Percentiles rank a stretch among this genome's conserved stretches.
phyloP scores from a whole-genome alignment of 2,797 vertebrate genomes.

The Vespertilio murinus region DNA sequence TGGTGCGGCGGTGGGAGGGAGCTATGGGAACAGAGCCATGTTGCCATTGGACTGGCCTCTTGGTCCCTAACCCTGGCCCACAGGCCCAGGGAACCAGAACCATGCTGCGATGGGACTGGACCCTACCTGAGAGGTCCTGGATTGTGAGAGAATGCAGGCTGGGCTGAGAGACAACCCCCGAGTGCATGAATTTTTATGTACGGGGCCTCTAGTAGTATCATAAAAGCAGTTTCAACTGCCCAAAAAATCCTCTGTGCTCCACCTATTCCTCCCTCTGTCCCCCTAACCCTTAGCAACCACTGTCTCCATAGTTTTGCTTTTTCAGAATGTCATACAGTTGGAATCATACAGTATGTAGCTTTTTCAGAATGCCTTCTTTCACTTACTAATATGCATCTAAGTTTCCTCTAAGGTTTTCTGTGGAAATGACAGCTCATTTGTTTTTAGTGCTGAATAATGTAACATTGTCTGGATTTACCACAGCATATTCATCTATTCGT shows the following conservation, averaged over 20 bases:
- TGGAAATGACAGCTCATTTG: background rate
- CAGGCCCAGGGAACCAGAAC: no score
- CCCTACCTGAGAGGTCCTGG: no score
- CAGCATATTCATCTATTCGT: background rate
- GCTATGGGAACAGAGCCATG: no score
- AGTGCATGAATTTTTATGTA: no score
- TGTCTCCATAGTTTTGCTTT: background rate
- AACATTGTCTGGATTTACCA: background rate
- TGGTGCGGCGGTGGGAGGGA: no score
- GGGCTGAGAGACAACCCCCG: no score
- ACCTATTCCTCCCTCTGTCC: background rate
- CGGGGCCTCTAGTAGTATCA: no score
- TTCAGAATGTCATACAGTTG: background rate
- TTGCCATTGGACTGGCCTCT: no score
- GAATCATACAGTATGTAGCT: background rate
- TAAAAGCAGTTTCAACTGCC: background rate
- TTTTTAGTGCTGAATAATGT: background rate
- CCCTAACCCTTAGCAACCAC: background rate
- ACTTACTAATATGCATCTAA: background rate
- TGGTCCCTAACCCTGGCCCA: no score
- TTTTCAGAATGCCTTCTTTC: background rate
- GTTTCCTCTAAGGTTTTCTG: background rate
- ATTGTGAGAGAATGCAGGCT: no score
- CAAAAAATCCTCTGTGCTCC: background rate
- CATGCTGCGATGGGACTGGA: no score